These are phyloP conservation scores for Meles meles DNA, from an alignment of 2,113 vertebrate genomes.

Conservation along the genomic window DNA sequence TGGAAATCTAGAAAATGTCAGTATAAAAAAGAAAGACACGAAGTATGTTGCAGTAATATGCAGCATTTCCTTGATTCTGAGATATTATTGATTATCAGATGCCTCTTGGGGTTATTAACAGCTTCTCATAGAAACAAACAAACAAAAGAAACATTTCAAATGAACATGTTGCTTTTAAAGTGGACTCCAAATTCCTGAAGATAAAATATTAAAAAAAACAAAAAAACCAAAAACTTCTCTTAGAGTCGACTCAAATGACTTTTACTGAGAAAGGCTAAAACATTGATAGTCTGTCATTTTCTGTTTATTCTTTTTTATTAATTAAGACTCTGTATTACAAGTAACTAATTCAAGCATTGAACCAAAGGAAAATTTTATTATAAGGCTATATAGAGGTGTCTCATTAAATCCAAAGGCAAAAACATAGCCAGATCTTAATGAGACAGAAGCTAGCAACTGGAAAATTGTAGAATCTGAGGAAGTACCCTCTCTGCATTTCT, in stretches of 20 bases:
- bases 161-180: slow-evolving; percentile 5
- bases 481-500: neutral
- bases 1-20: neutral
- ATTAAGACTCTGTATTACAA: slow-evolving; percentile 14
- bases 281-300: neutral
- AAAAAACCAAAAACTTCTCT: neutral
- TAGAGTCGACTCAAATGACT: neutral
- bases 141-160: neutral
- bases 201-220: neutral
- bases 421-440: slow-evolving; percentile 1
- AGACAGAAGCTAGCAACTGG: neutral
- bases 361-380: slow-evolving; percentile 17
- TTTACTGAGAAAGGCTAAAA: neutral
- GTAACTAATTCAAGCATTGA: slow-evolving; percentile 27
- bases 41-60: neutral
- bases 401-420: slow-evolving; percentile 39
- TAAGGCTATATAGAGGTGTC: neutral
- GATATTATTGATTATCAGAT: neutral
- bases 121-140: neutral
- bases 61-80: neutral
- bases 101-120: neutral
- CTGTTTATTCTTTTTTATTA: neutral
- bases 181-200: neutral
- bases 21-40: neutral
- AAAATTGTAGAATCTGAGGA: slow-evolving; percentile 20